Evolutionary conservation across 2,113 vertebrate species (phyloP).

Genomic region (Bubo blakistoni): DNA sequence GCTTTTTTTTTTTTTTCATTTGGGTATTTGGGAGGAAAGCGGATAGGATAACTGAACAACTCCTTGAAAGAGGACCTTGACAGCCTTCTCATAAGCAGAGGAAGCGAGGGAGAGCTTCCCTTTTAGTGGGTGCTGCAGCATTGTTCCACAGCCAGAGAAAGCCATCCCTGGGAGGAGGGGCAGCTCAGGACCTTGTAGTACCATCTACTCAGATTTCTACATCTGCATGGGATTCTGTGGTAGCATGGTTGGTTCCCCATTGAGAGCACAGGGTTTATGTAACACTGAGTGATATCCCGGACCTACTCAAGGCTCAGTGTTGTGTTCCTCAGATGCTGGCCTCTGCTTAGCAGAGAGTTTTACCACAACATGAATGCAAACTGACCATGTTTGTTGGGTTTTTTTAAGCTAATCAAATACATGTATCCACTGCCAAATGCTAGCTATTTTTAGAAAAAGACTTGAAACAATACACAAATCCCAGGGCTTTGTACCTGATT

Average conservation of each 20-base stretch:
- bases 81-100: neutral
- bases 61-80: neutral
- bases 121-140: neutral
- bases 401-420: neutral
- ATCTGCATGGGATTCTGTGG: neutral
- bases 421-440: neutral
- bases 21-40: neutral
- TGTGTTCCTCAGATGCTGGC: neutral
- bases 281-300: neutral
- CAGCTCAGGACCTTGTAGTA: neutral
- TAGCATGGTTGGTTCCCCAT: neutral
- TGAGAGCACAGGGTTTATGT: neutral
- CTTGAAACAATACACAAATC: neutral
- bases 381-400: neutral
- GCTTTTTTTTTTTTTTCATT: neutral
- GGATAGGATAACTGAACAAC: neutral
- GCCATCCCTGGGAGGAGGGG: neutral
- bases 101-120: neutral
- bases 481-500: neutral
- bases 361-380: neutral
- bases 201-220: neutral
- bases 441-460: neutral
- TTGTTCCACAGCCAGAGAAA: neutral
- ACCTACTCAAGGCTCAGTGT: neutral
- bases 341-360: neutral